Evolutionary conservation across 2,888 invertebrate species (phyloP).

Genomic region (Blastobasis lacticolella): DNA sequence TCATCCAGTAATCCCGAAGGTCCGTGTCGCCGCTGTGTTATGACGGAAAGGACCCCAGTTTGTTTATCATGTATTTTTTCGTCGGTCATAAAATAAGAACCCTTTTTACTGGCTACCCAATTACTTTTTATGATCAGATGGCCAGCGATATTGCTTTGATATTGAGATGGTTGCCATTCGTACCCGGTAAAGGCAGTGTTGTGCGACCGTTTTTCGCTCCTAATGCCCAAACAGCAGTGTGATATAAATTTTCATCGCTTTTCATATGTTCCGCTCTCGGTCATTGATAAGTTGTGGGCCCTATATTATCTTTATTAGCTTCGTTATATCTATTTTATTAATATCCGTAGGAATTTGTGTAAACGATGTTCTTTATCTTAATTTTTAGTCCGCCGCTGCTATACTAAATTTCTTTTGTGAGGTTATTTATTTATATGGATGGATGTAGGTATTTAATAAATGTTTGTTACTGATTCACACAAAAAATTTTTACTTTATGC

Average conservation of each 20-base stretch:
- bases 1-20: constrained; percentile 24
- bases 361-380: too few relatives aligned
- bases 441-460: too few relatives aligned
- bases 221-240: constrained; percentile 16
- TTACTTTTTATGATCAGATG: constrained; percentile 69
- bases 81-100: constrained; percentile 64
- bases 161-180: constrained; percentile 51
- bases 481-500: too few relatives aligned
- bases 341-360: too few relatives aligned
- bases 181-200: constrained; percentile 27
- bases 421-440: too few relatives aligned
- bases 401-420: too few relatives aligned
- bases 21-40: constrained; percentile 24
- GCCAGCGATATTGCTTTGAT: constrained; percentile 54
- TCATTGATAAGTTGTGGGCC: constrained; percentile 15
- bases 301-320: too few relatives aligned
- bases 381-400: too few relatives aligned
- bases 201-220: constrained; percentile 21
- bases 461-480: too few relatives aligned
- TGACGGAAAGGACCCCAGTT: constrained; percentile 40
- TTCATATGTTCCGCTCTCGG: constrained; percentile 14
- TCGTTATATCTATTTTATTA: too few relatives aligned
- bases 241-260: constrained; percentile 32
- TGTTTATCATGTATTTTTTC: constrained; percentile 66
- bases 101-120: constrained; percentile 68